Percentiles rank a stretch among this genome's conserved stretches.
phyloP scores from a whole-genome alignment of 2,113 vertebrate genomes.

The Apteryx owenii region DNA sequence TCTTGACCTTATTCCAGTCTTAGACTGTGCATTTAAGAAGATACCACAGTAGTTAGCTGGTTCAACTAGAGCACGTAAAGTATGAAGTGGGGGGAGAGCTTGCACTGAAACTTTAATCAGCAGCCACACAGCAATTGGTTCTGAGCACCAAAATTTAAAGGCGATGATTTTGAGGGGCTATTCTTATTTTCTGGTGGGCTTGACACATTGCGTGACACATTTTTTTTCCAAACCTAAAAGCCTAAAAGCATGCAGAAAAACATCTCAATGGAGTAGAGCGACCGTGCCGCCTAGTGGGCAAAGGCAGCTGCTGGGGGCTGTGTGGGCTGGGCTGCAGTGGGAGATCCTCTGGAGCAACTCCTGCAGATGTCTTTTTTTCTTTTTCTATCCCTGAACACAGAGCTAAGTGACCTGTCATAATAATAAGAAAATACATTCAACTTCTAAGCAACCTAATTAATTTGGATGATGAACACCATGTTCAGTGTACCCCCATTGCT shows the following conservation, averaged over 20 bases:
- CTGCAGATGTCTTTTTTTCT: not conserved
- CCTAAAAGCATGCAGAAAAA: not conserved
- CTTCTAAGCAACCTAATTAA: not conserved
- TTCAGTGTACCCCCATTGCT: not conserved
- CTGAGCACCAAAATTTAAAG: not conserved
- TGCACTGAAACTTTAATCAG: not conserved
- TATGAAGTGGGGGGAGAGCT: not conserved
- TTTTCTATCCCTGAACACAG: not conserved
- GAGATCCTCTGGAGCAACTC: fast-evolving
- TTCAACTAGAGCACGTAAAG: not conserved
- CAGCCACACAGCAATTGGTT: not conserved
- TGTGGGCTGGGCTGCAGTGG: no score
- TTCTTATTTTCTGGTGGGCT: not conserved
- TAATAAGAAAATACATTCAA: not conserved
- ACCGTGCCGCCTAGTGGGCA: not conserved
- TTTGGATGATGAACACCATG: not conserved
- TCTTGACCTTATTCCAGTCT: not conserved
- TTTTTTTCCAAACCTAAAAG: not conserved
- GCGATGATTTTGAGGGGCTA: not conserved
- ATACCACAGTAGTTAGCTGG: not conserved
- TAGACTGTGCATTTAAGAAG: not conserved
- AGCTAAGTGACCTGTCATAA: not conserved
- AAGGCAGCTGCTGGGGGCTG: not conserved
- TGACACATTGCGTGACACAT: not conserved
- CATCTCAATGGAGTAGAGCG: not conserved